phyloP scores from a whole-genome alignment of 2,888 invertebrate species.

The Deilephila elpenor region DNA sequence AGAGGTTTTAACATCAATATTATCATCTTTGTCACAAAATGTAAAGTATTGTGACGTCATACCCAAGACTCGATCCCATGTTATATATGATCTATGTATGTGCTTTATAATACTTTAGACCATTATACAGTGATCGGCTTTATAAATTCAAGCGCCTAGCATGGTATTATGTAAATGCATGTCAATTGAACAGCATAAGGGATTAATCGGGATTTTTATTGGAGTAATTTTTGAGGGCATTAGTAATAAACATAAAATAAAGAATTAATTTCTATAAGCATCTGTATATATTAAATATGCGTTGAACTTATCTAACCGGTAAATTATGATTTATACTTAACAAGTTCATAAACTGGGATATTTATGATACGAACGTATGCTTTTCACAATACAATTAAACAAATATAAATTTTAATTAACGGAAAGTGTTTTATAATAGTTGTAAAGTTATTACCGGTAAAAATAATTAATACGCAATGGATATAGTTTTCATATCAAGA shows the following conservation, averaged over 20 bases:
- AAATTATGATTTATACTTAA: background rate
- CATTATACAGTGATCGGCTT: background rate
- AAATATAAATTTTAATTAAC: background rate
- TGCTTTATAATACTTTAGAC: background rate
- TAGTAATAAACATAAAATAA: background rate
- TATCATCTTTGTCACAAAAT: no score
- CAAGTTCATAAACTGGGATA: background rate
- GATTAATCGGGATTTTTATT: background rate
- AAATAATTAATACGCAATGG: no score
- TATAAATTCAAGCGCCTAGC: background rate
- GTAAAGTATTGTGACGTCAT: no score
- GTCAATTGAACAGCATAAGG: background rate
- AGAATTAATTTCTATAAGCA: background rate
- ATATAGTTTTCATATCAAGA: no score
- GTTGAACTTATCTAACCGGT: background rate
- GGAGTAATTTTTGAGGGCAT: background rate
- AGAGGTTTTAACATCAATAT: no score
- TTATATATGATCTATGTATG: no score
- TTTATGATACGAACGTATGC: background rate
- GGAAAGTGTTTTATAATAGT: background rate
- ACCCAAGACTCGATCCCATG: no score
- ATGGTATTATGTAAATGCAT: constrained; percentile 3
- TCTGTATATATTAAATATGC: background rate
- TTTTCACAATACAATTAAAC: background rate
- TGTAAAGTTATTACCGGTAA: background rate